Percentiles rank a stretch among this genome's conserved stretches.
Evolutionary conservation across 2,888 invertebrate species (phyloP).

Genomic region (Ischnus inquisitorius): DNA sequence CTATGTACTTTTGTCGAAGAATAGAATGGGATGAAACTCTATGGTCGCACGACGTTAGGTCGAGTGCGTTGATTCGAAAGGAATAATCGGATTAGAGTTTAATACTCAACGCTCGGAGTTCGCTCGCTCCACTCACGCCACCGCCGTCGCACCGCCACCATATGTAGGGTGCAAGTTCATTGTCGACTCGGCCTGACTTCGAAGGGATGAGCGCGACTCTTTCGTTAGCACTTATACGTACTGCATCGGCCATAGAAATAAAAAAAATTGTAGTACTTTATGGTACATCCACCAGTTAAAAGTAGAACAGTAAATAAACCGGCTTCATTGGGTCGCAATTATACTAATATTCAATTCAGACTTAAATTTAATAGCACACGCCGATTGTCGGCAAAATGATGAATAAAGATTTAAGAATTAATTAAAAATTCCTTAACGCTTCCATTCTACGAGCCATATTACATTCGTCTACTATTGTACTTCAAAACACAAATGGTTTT

Average conservation of each 20-base stretch:
- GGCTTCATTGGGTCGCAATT: background rate
- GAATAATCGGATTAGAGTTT: conserved; percentile 80
- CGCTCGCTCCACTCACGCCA: conserved; percentile 67
- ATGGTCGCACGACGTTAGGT: conserved; percentile 54
- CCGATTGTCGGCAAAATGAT: too few species aligned
- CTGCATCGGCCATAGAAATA: background rate
- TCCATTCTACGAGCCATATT: too few species aligned
- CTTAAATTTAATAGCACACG: too few species aligned
- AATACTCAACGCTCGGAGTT: conserved; percentile 73
- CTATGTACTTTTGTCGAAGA: conserved; percentile 9
- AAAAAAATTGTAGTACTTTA: conserved; percentile 13
- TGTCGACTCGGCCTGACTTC: conserved; percentile 63
- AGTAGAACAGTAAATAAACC: background rate
- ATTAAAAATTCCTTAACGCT: too few species aligned
- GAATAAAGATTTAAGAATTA: too few species aligned
- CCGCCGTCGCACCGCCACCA: conserved; percentile 48
- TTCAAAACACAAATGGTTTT: too few species aligned
- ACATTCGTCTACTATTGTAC: too few species aligned
- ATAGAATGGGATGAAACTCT: conserved; percentile 8
- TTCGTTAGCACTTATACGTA: background rate
- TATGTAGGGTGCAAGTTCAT: conserved; percentile 66
- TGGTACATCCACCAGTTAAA: background rate
- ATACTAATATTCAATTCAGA: background rate
- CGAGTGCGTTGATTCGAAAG: conserved; percentile 77
- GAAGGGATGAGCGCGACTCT: conserved; percentile 54